Base-by-base conservation (phyloP, 2,113 vertebrate genomes). In the Hydrolagus affinis region DNA sequence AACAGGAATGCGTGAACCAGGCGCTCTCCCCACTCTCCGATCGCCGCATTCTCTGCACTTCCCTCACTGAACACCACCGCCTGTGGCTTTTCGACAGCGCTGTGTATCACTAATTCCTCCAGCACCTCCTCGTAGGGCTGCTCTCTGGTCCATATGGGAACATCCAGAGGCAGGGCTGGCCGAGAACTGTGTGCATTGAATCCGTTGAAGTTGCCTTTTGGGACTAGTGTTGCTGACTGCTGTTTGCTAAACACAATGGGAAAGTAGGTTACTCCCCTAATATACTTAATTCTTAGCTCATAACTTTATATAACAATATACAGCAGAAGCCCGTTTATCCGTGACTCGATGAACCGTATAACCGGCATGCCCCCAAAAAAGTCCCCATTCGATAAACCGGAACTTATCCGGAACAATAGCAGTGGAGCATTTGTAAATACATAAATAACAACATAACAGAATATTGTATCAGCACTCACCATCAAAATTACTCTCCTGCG, bases 1-100 rank as follows among this genome's bases (percentile, higher is more conserved):
- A 87, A 88, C 75, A 95, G 90, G 91, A 93, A 95, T 66, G 91
- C 91, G 88, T 92, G 86, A 72, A 94, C 94, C 88, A 94, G 90
- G 86, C 90, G 87, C 89, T 94, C 94, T 0, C 94, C 93, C 94
- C 94, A 94, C 64, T 89, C 86, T 0, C 94, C 94, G 4, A 94
- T 92, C 0, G 57, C 87, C 0, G 2, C 57, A 17, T 87, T n/a
- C 77, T 93, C 92, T 1, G 71, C 76, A 2, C 1, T 19, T 8
- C 90, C 91, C 0, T 91, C 89, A 0, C 87, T 85, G 1, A 94
- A 59, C 86, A 90, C 87, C 86, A 94, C 90, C 87, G 89, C 88
- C 74, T 90, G 69, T 78, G 90, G 88, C 89, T 87, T 23, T n/a
- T 80, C 85, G 8, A 86, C 44, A 11, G 21, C 30, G 70, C 78